These are phyloP conservation scores for Oedothorax gibbosus DNA, from an alignment of 1,140 invertebrate species.

Conservation along the genomic window DNA sequence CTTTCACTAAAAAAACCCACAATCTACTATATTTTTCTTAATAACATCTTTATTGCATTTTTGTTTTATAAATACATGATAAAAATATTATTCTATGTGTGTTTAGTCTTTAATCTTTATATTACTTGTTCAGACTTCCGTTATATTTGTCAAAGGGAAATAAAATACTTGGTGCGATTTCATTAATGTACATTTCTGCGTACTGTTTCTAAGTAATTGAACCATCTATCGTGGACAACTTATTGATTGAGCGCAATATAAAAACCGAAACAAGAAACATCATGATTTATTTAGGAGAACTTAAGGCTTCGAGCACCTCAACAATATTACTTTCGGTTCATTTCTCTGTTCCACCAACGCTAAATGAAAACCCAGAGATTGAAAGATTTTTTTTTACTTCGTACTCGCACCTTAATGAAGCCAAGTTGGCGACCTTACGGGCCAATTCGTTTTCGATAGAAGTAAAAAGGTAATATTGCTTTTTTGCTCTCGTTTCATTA, in stretches of 20 bases:
- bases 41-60: too few relatives aligned
- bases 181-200: too few relatives aligned
- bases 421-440: background rate
- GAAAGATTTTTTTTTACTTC: background rate
- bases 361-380: background rate
- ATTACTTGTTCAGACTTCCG: too few relatives aligned
- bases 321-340: background rate
- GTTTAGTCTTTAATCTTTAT: too few relatives aligned
- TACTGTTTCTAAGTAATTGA: background rate
- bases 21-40: too few relatives aligned
- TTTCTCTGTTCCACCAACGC: background rate
- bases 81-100: too few relatives aligned
- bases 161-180: too few relatives aligned
- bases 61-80: too few relatives aligned
- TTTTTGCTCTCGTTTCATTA: background rate
- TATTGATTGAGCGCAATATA: background rate
- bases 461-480: background rate
- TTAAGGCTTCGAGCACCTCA: background rate
- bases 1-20: too few relatives aligned
- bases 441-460: background rate
- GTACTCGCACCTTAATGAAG: background rate
- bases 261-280: background rate
- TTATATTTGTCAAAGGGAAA: too few relatives aligned
- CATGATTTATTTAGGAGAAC: slow-evolving; percentile 2
- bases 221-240: background rate